Evolutionary conservation across 2,888 invertebrate species (phyloP).

Genomic region (Pinctada fucata): DNA sequence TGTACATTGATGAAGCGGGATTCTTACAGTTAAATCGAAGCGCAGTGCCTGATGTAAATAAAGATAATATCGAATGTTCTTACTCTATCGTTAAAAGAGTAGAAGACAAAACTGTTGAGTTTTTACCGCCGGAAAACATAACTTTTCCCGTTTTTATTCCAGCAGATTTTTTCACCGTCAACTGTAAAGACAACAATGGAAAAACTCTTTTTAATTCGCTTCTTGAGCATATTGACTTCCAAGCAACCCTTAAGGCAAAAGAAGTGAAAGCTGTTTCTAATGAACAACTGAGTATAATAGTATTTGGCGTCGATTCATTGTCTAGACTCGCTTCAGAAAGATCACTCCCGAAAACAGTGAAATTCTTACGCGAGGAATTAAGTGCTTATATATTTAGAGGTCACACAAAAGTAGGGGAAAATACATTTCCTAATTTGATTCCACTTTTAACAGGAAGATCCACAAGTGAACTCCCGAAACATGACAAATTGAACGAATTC

Average conservation of each 20-base stretch:
- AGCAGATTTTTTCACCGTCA: slow-evolving; percentile 48
- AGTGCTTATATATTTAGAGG: slow-evolving; percentile 36
- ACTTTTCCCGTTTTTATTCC: slow-evolving; percentile 38
- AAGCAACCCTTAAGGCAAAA: slow-evolving; percentile 2
- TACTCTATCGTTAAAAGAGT: slow-evolving; percentile 28
- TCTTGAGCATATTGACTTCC: slow-evolving; percentile 44
- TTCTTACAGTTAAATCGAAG: slow-evolving; percentile 23
- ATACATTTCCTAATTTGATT: slow-evolving; percentile 39
- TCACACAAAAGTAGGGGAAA: slow-evolving; percentile 38
- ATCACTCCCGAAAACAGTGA: slow-evolving; percentile 30
- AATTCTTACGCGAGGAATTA: slow-evolving; percentile 23
- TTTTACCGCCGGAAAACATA: slow-evolving; percentile 23
- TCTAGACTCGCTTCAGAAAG: slow-evolving; percentile 50
- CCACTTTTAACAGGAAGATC: slow-evolving; percentile 28
- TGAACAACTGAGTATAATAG: slow-evolving; percentile 46
- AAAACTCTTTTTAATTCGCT: slow-evolving; percentile 44
- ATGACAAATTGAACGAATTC: slow-evolving; percentile 21
- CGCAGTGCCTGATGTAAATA: not conserved
- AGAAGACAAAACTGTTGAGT: slow-evolving; percentile 37
- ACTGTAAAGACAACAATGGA: slow-evolving; percentile 36
- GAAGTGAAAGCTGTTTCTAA: slow-evolving; percentile 28
- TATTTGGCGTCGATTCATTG: slow-evolving; percentile 58
- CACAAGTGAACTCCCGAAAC: slow-evolving; percentile 41
- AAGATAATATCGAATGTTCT: slow-evolving; percentile 11
- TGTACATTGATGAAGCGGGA: slow-evolving; percentile 29